Percentiles rank a stretch among this genome's conserved stretches.
These are phyloP conservation scores for Pedetes capensis DNA, from an alignment of 2,113 vertebrate genomes.

Conservation along the genomic window DNA sequence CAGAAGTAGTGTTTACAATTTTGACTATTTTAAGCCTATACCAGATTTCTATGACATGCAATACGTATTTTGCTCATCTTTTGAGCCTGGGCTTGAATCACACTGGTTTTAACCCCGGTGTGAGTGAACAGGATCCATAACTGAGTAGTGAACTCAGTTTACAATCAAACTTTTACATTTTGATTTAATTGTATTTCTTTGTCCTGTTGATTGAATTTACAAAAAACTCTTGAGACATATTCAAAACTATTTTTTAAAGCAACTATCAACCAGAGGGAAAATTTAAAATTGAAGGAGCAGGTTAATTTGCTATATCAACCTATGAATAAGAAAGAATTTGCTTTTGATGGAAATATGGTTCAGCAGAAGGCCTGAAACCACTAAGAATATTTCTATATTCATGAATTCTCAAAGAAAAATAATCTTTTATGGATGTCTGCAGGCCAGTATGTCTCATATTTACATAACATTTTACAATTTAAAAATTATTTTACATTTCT, in stretches of 20 bases:
- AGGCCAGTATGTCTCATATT: background rate
- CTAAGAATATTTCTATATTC: background rate
- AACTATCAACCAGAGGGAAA: background rate
- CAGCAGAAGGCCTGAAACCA: background rate
- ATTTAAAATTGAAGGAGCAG: background rate
- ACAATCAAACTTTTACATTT: background rate
- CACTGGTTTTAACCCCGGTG: background rate
- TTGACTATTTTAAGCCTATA: background rate
- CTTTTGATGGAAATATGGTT: background rate
- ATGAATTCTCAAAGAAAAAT: constrained; percentile 20
- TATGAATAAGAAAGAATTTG: background rate
- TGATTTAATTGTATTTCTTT: background rate
- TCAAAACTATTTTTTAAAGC: background rate
- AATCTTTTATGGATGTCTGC: background rate
- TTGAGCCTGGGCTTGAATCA: background rate
- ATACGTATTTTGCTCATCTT: background rate
- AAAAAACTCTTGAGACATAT: background rate
- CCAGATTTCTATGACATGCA: background rate
- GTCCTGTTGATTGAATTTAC: background rate
- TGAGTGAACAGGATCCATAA: background rate
- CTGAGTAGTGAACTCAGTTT: background rate
- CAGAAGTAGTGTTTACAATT: background rate
- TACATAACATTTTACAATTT: background rate
- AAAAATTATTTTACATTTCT: background rate
- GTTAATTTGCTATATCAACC: background rate